Conservation (phyloP, 2,113 vertebrate genomes). For the Myodes glareolus region DNA sequence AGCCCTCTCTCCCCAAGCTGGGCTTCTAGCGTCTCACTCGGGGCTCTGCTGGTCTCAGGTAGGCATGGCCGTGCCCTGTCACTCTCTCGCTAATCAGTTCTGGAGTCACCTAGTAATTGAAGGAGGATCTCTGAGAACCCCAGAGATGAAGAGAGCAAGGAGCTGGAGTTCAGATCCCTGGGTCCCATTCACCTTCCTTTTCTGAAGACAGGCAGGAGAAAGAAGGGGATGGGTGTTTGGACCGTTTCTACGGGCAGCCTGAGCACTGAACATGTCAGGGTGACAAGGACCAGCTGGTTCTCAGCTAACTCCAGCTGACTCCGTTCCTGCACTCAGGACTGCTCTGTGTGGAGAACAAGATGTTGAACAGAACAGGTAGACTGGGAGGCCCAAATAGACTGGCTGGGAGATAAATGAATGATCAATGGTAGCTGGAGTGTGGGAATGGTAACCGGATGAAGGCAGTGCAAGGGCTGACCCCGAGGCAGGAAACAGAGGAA, state of each 20-base stretch:
- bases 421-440: background rate
- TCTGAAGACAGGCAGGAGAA: background rate
- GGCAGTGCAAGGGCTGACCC: background rate
- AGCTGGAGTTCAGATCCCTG: background rate
- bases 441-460: background rate
- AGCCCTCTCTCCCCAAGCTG: background rate
- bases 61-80: background rate
- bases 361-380: background rate
- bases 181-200: background rate
- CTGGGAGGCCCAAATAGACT: background rate
- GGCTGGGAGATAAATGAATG: background rate
- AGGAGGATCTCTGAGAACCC: background rate
- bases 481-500: background rate
- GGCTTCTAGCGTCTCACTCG: background rate
- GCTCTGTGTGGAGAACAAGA: background rate
- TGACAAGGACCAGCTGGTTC: background rate
- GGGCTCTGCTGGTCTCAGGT: constrained; percentile 29
- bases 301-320: background rate
- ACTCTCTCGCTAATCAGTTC: constrained; percentile 47
- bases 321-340: background rate
- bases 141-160: background rate
- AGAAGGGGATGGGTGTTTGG: background rate
- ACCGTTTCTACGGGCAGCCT: rapidly evolving
- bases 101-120: constrained; percentile 66
- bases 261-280: background rate